A percentile compares a stretch with the other conserved stretches of the same genome.
These are phyloP conservation scores for Drosophila subsilvestris DNA, from an alignment of 2,888 invertebrate genomes.

Conservation along the genomic window DNA sequence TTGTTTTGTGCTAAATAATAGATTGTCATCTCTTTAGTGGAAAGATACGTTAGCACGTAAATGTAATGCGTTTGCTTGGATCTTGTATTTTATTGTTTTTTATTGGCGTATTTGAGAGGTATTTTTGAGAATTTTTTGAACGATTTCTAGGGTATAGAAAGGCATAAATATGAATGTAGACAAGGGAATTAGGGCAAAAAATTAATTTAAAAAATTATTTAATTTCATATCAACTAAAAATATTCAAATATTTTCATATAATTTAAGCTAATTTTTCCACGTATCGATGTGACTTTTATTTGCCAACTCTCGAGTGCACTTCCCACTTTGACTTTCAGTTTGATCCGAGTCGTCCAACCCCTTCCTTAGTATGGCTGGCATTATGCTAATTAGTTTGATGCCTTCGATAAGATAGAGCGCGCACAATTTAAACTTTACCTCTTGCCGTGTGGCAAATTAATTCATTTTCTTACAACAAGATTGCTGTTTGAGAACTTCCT, in stretches of 20 bases:
- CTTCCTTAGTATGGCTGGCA: background rate
- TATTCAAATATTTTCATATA: background rate
- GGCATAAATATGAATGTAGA: too few species aligned
- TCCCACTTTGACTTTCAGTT: background rate
- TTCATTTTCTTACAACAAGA: constrained; percentile 38
- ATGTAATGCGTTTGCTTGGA: constrained; percentile 14
- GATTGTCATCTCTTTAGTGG: constrained; percentile 28
- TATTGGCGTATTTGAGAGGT: background rate
- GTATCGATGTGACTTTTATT: constrained; percentile 30
- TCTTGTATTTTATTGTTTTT: too few species aligned
- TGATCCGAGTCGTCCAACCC: background rate
- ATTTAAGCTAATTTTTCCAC: constrained; percentile 20
- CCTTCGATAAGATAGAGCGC: constrained; percentile 21
- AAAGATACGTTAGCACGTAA: constrained; percentile 23
- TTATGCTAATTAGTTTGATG: constrained; percentile 39
- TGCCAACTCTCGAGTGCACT: constrained; percentile 10
- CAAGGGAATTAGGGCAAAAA: too few species aligned
- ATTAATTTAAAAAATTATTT: too few species aligned
- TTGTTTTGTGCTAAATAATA: constrained; percentile 28
- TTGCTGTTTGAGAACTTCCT: constrained; percentile 35
- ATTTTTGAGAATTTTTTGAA: background rate
- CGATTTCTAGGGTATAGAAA: background rate
- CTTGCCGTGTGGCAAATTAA: constrained; percentile 38
- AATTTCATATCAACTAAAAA: too few species aligned
- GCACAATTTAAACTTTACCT: constrained; percentile 40